Evolutionary conservation across 2,113 vertebrate genomes (phyloP).

Genomic region (Benitochromis conjunctus): DNA sequence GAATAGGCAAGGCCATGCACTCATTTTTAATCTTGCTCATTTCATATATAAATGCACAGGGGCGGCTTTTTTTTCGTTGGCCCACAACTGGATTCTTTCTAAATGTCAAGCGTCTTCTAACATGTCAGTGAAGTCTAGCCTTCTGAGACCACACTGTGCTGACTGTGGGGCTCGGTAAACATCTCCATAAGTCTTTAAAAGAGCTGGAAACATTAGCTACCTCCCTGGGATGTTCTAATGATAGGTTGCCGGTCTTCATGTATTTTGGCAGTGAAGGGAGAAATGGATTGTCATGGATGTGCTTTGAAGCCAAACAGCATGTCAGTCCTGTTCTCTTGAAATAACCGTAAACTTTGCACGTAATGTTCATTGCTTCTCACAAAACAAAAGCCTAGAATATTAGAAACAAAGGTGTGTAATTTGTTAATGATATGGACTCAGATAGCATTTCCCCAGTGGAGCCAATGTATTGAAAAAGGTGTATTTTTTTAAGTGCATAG

Average conservation of each 20-base stretch:
- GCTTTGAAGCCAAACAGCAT: neutral
- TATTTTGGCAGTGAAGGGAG: constrained; percentile 20
- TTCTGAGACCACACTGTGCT: constrained; percentile 10
- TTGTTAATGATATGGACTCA: neutral
- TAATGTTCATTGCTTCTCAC: neutral
- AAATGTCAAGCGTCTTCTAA: constrained; percentile 43
- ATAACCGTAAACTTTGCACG: neutral
- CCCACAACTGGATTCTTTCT: constrained; percentile 1
- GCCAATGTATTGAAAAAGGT: neutral
- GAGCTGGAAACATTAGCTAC: constrained; percentile 47
- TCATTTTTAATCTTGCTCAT: neutral
- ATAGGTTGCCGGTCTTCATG: constrained; percentile 32
- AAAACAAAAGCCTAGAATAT: neutral
- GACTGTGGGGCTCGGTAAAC: constrained; percentile 8
- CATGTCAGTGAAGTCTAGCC: constrained; percentile 15
- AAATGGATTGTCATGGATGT: constrained; percentile 23
- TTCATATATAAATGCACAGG: neutral
- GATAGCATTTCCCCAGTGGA: neutral
- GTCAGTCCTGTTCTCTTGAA: neutral
- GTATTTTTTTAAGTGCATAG: neutral
- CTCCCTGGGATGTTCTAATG: constrained; percentile 42
- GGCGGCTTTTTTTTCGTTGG: neutral
- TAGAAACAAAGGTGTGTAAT: neutral
- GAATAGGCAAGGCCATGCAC: neutral
- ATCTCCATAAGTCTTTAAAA: constrained; percentile 1